Base-by-base conservation (phyloP, 2,113 vertebrate genomes). In the Theropithecus gelada region DNA sequence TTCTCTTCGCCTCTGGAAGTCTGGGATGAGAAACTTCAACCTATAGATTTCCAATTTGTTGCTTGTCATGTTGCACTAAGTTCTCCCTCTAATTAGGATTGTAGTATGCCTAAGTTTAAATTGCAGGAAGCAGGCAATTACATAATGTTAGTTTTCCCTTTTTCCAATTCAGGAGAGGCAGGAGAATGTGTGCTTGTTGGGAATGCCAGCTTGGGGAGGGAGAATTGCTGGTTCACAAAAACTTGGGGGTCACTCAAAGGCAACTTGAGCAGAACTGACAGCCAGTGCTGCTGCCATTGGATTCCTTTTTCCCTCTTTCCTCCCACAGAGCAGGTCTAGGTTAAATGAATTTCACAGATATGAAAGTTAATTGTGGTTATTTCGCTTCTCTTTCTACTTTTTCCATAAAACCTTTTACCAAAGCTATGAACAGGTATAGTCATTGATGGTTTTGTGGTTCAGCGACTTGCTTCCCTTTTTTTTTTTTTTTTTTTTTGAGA, bases 71-170 rank as follows among this genome's bases (percentile, higher is more conserved):
- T 94, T 81, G 35, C 50, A 88, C 94, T 23, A 38, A 70, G 30
- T 84, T 97, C 80, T 96, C 86, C 43, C 82, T 96, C 55, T 97
- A 93, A 87, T 97, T 97, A 96, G 94, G 59, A 88, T 80, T 97
- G 55, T 96, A 80, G 75, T 27, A 43, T 92, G 83, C 76, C 75
- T 96, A 83, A 83, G 75, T 97, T 97, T 93, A 90, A 93, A 80
- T 59, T 96, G 95, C 95, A 84, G 95, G 87, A 90, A 88, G 72
- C 4, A 4, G 75, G 87, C 93, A 92, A 84, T 96, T 96, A 91
- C 79, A 89, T 97, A 75, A 94, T 92, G 84, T 89, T 94, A 83
- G 78, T 88, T 66, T 90, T 89, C 87, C 45, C 10, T 72, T 70
- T 68, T 80, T 76, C 76, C 22, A 85, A 0, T 66, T 81, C 23